Evolutionary conservation across 92 coral and sea anemone species (phyloP), one percentile per base, ranked within the genome.

Genomic region (Phenganax marumi): DNA sequence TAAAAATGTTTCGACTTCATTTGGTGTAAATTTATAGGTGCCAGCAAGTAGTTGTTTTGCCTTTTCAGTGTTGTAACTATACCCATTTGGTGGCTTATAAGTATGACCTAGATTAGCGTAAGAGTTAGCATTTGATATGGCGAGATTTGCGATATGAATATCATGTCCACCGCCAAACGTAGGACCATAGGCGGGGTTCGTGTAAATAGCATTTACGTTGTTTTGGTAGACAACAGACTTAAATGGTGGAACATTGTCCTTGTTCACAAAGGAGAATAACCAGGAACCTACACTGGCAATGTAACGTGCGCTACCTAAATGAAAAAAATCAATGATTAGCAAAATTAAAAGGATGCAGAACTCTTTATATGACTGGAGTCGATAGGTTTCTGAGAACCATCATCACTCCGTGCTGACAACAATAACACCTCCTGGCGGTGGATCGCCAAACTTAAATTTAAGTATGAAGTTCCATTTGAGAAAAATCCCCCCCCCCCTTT

Each of bases 141-240:
- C 65, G 8, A 8, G 7, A 58, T 58, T 58, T 14, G 65, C 19
- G 22, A 58, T 58, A 58, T 58, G 65, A 58, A 69, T 39, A 69
- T 69, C 75, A 18, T 69, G 50, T 16, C 51, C 75, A 8, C 50
- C 51, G 16, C 75, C 75, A 69, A 69, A 69, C 11, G 24, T 71
- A 33, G 76, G 76, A 47, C 76, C 76, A 8, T 71, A 52, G 33
- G 50, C 76, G 43, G 53, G 22, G 52, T 71, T 47, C 9, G 54
- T 71, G 18, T 62, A 62, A 19, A 62, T 12, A 62, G 68, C 68
- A 62, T 62, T 21, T 23, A 9, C 8, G 13, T 18, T 62, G 19
- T 60, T 8, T 21, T 39, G 22, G 68, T 16, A 58, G 23, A 58
- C 65, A 14, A 23, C 22, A 58, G 65, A 58, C 13, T 58, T 58